Base-by-base conservation (phyloP, 2,888 invertebrate genomes). In the Limnephilus lunatus region DNA sequence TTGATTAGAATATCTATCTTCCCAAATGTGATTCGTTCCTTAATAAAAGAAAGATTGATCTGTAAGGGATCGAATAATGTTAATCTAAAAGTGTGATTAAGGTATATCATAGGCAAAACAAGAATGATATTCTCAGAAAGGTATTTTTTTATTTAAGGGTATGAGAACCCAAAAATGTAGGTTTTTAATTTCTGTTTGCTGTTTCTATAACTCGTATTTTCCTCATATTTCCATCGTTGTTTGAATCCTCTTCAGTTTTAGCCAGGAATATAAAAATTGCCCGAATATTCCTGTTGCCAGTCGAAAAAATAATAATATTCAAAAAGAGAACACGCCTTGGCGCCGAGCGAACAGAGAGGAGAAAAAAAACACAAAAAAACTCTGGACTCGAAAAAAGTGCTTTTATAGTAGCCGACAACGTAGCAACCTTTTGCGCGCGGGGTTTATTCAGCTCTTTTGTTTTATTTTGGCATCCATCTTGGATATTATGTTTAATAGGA, bases 241-340 rank as follows among this genome's bases (percentile, higher is more conserved):
- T 68, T 9, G 25, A 68, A 68, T 68, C 68, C 68, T 2, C 9
- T 7, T 7, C 68, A 68, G 68, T 68, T 68, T 68, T 9, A 68
- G 7, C 68, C 25, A 68, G 68, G 68, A 68, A 68, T 68, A 68
- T 68, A n/a, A 68, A 68, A 68, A 68, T 68, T 25, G 68, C 9
- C 68, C 9, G 68, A 68, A 68, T 68, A 68, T 25, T 68, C 68
- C 25, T 68, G 91, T 86, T 86, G 82, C 82, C 89, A 90, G 85
- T 48, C 83, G 90, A 48, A 53, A 89, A 85, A 88, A 91, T 89
- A 91, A 91, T 91, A 91, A 91, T 91, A 91, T 91, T 91, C 91
- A 89, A 85, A 89, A 89, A 91, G 81, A 35, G 91, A 92, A 85
- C 92, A 92, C 92, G 92, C 92, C 92, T 92, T 90, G 92, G 92